Evolutionary conservation across 2,797 vertebrate species (phyloP).

Genomic region (Ptychadena robeensis): DNA sequence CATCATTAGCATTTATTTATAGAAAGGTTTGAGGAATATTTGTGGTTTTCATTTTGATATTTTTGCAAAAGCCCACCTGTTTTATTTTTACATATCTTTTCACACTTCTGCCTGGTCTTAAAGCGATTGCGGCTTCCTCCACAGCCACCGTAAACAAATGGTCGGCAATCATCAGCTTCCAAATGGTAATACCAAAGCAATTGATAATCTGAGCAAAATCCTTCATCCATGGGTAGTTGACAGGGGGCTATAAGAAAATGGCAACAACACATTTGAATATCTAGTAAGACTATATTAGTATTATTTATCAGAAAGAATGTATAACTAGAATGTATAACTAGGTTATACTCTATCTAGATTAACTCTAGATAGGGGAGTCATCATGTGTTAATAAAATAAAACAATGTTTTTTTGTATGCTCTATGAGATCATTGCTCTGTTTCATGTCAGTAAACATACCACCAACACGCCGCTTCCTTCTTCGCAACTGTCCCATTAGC

Average conservation of each 20-base stretch:
- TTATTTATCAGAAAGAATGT: not conserved
- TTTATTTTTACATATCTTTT: conserved; percentile 70
- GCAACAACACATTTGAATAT: not conserved
- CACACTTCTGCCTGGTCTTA: conserved; percentile 74
- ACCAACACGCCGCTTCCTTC: not conserved
- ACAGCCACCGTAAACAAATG: conserved; percentile 87
- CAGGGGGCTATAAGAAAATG: conserved; percentile 70
- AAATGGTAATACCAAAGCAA: conserved; percentile 87
- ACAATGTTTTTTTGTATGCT: not conserved
- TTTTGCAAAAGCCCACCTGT: conserved; percentile 63
- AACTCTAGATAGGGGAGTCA: not conserved
- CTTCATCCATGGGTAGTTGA: conserved; percentile 83
- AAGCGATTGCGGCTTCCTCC: conserved; percentile 84
- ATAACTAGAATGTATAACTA: not conserved
- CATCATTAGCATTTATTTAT: not conserved
- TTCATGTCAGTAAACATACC: conserved; percentile 25
- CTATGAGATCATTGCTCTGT: conserved; percentile 1
- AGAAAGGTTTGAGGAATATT: too few species aligned
- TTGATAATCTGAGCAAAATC: conserved; percentile 77
- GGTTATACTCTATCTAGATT: too few species aligned
- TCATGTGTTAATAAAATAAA: not conserved
- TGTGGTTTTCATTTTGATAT: not conserved
- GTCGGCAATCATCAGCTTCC: conserved; percentile 75
- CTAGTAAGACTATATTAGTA: not conserved
- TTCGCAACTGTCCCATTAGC: conserved; percentile 30